These are phyloP conservation scores for Rhombomys opimus DNA, from an alignment of 2,113 vertebrate species.

Conservation along the genomic window DNA sequence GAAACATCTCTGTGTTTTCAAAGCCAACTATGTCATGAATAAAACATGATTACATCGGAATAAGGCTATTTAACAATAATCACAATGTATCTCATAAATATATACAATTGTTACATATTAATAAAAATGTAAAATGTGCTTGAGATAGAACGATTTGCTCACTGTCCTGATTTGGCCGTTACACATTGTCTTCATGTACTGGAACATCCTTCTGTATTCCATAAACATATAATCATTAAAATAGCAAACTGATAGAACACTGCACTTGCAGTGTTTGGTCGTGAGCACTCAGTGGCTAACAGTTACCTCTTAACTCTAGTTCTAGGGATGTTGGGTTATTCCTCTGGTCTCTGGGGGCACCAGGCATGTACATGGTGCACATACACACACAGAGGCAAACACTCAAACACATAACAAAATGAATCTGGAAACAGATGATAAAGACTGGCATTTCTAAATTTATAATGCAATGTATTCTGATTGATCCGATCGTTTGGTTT, in stretches of 20 bases:
- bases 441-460: constrained; percentile 38
- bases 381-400: neutral
- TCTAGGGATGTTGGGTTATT: neutral
- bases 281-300: neutral
- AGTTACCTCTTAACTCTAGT: neutral
- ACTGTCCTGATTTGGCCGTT: too few relatives aligned
- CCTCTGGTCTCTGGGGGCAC: neutral
- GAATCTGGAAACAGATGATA: neutral
- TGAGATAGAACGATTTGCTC: neutral
- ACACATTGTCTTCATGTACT: too few relatives aligned
- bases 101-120: neutral
- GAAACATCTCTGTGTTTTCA: neutral
- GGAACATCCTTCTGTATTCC: neutral
- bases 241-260: neutral
- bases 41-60: neutral
- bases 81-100: neutral
- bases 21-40: neutral
- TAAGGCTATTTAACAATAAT: constrained; percentile 2
- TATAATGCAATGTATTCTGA: neutral
- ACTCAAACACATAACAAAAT: neutral
- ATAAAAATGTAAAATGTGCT: neutral
- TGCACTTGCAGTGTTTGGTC: neutral
- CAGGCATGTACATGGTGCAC: neutral
- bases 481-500: neutral
- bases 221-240: neutral